phyloP scores from a whole-genome alignment of 1,140 invertebrate species.

The Drosophila navojoa region DNA sequence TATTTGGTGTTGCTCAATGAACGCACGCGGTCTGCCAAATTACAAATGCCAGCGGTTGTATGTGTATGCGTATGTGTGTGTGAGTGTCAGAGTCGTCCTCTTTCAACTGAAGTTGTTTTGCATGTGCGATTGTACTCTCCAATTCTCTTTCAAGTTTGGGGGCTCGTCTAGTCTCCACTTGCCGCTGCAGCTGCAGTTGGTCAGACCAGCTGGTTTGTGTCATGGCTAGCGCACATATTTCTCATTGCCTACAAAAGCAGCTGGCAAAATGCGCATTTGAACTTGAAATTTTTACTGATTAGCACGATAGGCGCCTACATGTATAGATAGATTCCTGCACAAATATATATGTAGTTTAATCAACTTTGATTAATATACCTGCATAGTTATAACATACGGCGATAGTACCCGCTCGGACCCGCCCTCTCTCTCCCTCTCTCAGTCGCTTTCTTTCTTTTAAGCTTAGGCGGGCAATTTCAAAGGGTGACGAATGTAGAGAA shows the following conservation, averaged over 20 bases:
- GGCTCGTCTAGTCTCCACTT: slow-evolving; percentile 59
- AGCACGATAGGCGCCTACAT: slow-evolving; percentile 8
- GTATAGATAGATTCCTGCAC: not conserved
- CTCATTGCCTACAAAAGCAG: slow-evolving; percentile 17
- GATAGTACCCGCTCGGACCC: not conserved
- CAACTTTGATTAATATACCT: slow-evolving; percentile 27
- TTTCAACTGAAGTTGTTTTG: slow-evolving; percentile 32
- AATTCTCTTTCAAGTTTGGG: slow-evolving; percentile 37
- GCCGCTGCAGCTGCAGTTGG: slow-evolving; percentile 44
- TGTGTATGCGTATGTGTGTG: not conserved
- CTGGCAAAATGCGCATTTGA: slow-evolving; percentile 48
- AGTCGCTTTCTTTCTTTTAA: not conserved
- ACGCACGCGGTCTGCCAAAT: slow-evolving; percentile 36
- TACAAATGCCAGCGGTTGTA: not conserved
- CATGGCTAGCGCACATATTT: slow-evolving; percentile 29
- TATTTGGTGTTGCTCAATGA: slow-evolving; percentile 33
- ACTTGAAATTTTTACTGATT: slow-evolving; percentile 72
- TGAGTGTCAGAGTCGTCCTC: slow-evolving; percentile 16
- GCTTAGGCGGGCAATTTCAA: slow-evolving; percentile 44
- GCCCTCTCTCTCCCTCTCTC: not conserved
- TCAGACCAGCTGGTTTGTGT: slow-evolving; percentile 36
- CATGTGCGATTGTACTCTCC: slow-evolving; percentile 31
- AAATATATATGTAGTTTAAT: not conserved
- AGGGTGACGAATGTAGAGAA: slow-evolving; percentile 30
- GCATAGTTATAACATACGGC: slow-evolving; percentile 2